Evolutionary conservation across 2,113 vertebrate genomes (phyloP).

Genomic region (Polypterus bichir): DNA sequence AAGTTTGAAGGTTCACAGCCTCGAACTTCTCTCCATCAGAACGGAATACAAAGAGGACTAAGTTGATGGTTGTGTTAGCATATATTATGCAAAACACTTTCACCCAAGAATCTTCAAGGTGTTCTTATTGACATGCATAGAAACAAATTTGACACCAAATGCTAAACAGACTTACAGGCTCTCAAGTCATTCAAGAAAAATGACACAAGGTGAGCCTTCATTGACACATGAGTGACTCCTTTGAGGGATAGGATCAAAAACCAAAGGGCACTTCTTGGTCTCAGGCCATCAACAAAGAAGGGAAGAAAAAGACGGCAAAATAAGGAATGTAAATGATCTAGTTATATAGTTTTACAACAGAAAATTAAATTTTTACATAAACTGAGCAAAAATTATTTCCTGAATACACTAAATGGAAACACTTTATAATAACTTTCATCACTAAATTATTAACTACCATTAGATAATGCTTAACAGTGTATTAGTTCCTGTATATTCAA

Average conservation of each 20-base stretch:
- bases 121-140: constrained; percentile 1
- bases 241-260: not conserved
- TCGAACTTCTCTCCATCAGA: not conserved
- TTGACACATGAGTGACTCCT: not conserved
- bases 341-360: too few species aligned
- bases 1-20: not conserved
- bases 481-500: too few species aligned
- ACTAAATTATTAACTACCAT: too few species aligned
- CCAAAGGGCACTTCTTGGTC: not conserved
- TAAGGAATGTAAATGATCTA: too few species aligned
- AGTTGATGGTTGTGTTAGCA: not conserved
- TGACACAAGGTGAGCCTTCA: not conserved
- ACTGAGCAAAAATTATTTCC: too few species aligned
- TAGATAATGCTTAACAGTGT: too few species aligned
- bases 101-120: not conserved
- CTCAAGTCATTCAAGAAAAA: not conserved
- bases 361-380: too few species aligned
- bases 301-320: too few species aligned
- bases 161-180: constrained; percentile 1
- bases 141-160: not conserved
- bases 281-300: too few species aligned
- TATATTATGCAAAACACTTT: not conserved
- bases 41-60: not conserved
- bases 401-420: too few species aligned
- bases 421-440: too few species aligned